Evolutionary conservation across 2,113 vertebrate species (phyloP).

Genomic region (Regulus satrapa): DNA sequence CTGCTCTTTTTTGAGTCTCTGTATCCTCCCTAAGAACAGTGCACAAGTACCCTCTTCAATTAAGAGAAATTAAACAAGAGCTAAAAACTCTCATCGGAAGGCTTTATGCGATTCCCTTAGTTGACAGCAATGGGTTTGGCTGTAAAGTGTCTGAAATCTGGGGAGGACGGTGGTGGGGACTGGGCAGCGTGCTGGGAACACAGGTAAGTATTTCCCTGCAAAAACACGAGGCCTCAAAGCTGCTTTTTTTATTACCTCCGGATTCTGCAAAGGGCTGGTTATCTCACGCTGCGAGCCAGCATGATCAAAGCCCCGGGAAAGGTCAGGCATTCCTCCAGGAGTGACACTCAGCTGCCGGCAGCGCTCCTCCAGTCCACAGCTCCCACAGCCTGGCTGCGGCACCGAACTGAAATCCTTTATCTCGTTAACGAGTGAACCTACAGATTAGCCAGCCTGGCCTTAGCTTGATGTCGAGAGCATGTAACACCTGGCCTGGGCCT

Average conservation of each 20-base stretch:
- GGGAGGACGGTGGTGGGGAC: not conserved
- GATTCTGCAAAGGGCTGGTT: constrained; percentile 66
- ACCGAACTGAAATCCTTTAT: constrained; percentile 20
- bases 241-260: constrained; percentile 64
- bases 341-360: constrained; percentile 37
- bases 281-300: constrained; percentile 52
- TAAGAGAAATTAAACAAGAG: not conserved
- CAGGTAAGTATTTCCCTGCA: constrained; percentile 50
- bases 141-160: not conserved
- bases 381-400: not conserved
- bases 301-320: constrained; percentile 73
- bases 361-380: constrained; percentile 27
- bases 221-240: constrained; percentile 56
- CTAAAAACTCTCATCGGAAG: not conserved
- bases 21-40: not conserved
- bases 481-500: constrained; percentile 39
- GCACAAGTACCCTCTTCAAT: not conserved
- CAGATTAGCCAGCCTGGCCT: constrained; percentile 43
- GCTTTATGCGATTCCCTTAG: not conserved
- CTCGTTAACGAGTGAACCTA: constrained; percentile 16
- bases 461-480: not conserved
- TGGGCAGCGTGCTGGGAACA: not conserved
- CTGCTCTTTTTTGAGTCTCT: not conserved
- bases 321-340: constrained; percentile 69
- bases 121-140: not conserved